Evolutionary conservation across 1,140 invertebrate genomes (phyloP).

Genomic region (Amphibalanus amphitrite): DNA sequence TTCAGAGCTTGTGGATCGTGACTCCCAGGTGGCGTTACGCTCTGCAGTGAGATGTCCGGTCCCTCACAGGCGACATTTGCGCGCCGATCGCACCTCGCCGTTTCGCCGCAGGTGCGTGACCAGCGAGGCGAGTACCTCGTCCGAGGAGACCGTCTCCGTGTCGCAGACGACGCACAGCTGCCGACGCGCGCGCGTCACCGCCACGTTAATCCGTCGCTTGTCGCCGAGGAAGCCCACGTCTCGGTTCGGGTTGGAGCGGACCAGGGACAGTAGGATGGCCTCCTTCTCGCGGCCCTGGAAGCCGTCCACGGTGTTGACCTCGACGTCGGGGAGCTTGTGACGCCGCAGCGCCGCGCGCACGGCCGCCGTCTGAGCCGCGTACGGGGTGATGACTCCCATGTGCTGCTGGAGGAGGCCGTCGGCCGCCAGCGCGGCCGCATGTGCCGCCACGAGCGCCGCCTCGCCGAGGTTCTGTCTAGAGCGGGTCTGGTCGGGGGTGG

Average conservation of each 20-base stretch:
- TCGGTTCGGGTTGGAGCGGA: constrained; percentile 27
- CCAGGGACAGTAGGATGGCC: constrained; percentile 34
- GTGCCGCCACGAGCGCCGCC: constrained; percentile 32
- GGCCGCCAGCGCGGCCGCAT: constrained; percentile 31
- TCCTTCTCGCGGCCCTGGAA: constrained; percentile 39
- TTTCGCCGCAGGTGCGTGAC: constrained; percentile 33
- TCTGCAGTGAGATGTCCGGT: too few relatives aligned
- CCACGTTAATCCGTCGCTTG: constrained; percentile 40
- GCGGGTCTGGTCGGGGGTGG: constrained; percentile 33
- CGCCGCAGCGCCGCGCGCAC: constrained; percentile 22
- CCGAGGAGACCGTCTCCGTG: constrained; percentile 33
- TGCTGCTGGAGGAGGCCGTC: constrained; percentile 29
- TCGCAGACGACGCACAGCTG: constrained; percentile 39
- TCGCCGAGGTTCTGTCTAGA: constrained; percentile 42
- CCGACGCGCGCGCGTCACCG: constrained; percentile 38
- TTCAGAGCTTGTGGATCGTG: too few relatives aligned
- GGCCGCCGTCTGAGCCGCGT: constrained; percentile 31
- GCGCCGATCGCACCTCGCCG: constrained; percentile 33
- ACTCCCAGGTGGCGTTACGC: too few relatives aligned
- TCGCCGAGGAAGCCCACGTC: constrained; percentile 43
- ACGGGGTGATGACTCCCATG: constrained; percentile 42
- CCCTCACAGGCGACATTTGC: too few relatives aligned
- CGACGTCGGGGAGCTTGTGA: constrained; percentile 27
- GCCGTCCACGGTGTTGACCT: constrained; percentile 40
- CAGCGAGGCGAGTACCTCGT: constrained; percentile 31